Conservation (phyloP, 1,140 invertebrate genomes). For the Trissolcus basalis region DNA sequence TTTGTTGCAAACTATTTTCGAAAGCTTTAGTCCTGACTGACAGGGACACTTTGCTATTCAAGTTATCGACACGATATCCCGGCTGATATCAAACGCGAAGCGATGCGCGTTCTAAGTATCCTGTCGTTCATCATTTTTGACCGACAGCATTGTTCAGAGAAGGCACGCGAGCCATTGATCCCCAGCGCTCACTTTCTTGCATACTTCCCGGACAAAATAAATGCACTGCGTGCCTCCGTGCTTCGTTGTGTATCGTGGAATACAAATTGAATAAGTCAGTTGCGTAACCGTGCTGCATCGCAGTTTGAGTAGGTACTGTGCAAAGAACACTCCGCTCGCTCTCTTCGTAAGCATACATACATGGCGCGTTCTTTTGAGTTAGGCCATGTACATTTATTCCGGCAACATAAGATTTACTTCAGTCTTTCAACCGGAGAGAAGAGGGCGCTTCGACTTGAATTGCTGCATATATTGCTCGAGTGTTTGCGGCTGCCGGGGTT, state of each 20-base stretch:
- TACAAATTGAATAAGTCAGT: slow-evolving; percentile 59
- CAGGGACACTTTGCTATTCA: slow-evolving; percentile 32
- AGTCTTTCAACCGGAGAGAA: slow-evolving; percentile 32
- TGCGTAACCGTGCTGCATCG: slow-evolving; percentile 30
- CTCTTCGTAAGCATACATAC: slow-evolving; percentile 42
- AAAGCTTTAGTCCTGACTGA: slow-evolving; percentile 34
- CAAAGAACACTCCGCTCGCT: slow-evolving; percentile 45
- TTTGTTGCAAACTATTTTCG: slow-evolving; percentile 23
- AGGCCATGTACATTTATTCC: slow-evolving; percentile 50
- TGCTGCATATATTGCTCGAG: slow-evolving; percentile 48
- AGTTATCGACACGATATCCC: slow-evolving; percentile 46
- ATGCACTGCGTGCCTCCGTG: slow-evolving; percentile 38
- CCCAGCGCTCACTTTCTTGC: slow-evolving; percentile 29
- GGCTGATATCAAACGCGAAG: slow-evolving; percentile 36
- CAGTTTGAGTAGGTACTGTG: slow-evolving; percentile 37
- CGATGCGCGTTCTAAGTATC: slow-evolving; percentile 48
- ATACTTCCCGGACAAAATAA: slow-evolving; percentile 45
- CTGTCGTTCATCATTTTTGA: slow-evolving; percentile 46
- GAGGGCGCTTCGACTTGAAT: slow-evolving; percentile 31
- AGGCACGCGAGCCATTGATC: slow-evolving; percentile 48
- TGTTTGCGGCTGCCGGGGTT: slow-evolving; percentile 36
- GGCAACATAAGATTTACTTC: slow-evolving; percentile 53
- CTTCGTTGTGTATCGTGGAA: slow-evolving; percentile 39
- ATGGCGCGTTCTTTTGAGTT: slow-evolving; percentile 35
- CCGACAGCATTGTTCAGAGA: slow-evolving; percentile 32